Percentiles rank a stretch among this genome's conserved stretches.
Evolutionary conservation across 35 echinoderm and acorn worm species (phyloP).

Genomic region (Diadema setosum): DNA sequence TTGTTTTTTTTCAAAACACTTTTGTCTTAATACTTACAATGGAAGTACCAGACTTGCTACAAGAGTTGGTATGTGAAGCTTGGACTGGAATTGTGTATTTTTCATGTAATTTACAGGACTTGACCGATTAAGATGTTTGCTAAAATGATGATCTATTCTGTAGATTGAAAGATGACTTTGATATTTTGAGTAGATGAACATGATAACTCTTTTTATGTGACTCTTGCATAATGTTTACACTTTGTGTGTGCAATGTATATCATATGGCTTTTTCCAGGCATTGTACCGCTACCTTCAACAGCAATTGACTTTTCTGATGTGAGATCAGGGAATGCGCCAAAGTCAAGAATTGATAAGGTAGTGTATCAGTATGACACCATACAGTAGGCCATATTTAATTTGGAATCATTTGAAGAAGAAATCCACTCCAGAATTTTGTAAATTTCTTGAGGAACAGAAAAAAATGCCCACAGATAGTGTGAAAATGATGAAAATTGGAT

Average conservation of each 20-base stretch:
- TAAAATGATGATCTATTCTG: not conserved
- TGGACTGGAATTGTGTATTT: not conserved
- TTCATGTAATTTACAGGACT: not conserved
- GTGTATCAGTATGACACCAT: not conserved
- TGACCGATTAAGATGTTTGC: not conserved
- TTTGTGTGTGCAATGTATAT: too few relatives aligned
- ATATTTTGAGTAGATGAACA: not conserved
- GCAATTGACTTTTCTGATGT: constrained; percentile 67
- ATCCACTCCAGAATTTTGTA: not conserved
- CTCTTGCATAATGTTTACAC: not conserved
- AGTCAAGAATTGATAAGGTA: constrained; percentile 64
- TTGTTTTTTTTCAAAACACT: too few relatives aligned
- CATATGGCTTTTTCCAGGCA: too few relatives aligned
- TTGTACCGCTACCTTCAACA: constrained; percentile 62
- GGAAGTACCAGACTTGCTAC: too few relatives aligned
- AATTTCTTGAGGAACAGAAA: not conserved
- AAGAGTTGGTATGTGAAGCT: too few relatives aligned
- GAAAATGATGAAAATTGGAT: not conserved
- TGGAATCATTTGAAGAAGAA: not conserved
- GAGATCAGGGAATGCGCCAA: constrained; percentile 45
- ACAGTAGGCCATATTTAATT: not conserved
- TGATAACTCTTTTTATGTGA: not conserved
- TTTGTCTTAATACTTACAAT: too few relatives aligned
- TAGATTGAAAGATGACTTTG: not conserved
- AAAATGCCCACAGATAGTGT: not conserved